Base-by-base conservation (phyloP, 2,797 vertebrate species). In the Sciurus carolinensis region DNA sequence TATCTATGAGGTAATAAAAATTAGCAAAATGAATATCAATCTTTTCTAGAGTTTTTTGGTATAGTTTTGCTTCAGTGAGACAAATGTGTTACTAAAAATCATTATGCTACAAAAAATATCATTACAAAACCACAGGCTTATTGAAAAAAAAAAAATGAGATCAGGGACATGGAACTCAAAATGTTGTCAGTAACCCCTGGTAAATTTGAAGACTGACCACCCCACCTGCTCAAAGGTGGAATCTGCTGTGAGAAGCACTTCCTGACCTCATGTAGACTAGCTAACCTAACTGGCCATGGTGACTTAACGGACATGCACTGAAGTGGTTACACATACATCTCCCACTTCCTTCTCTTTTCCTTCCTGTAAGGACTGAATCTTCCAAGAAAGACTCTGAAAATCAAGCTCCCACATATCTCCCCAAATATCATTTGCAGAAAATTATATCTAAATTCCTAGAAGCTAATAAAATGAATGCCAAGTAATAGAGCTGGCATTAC, bases 231-330 rank as follows among this genome's bases (percentile, higher is more conserved):
- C 59, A 52, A 62, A 52, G 10, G 11, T 18, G 5, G 30, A 4
- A 5, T 33, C 3, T 64, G 13, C 30, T 52, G 30, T 20, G n/a
- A 20, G 18, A 24, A 33, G 26, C 10, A 3, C 52, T 72, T 88
- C 52, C 47, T 82, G 47, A 67, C 42, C 39, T 1, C 50, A 0
- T 3, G 11, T 1, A 3, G 10, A 30, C 30, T 33, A 5, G 0
- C 57, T 69, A 44, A 3, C 57, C 28, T 3, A n/a, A 33, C 30
- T 64, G 36, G 33, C 5, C 50, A 33, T 7, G 14, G 76, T 39
- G 17, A 39, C 6, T 22, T 30, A 39, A 11, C 86, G 15, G 0
- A 18, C 24, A 20, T 80, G 33, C 3, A 1, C 15, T 11, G 15
- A 76, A n/a, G 33, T 20, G 64, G 15, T n/a, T 77, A 30, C 47